A percentile compares a stretch with the other conserved stretches of the same genome.
Evolutionary conservation across 2,113 vertebrate species (phyloP).

Genomic region (Procavia capensis): DNA sequence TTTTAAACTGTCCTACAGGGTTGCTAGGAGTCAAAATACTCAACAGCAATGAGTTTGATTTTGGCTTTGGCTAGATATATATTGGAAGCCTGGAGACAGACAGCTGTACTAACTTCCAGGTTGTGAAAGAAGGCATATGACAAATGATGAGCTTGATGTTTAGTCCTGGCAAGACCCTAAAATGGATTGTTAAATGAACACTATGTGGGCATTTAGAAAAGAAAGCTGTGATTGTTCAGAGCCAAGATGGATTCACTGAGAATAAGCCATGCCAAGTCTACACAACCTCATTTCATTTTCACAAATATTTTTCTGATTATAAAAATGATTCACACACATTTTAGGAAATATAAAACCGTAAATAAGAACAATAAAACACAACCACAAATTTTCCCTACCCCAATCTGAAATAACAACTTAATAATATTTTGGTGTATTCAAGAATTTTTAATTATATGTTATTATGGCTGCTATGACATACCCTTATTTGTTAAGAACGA

Average conservation of each 20-base stretch:
- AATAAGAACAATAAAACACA: neutral
- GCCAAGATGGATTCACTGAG: neutral
- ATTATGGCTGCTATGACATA: neutral
- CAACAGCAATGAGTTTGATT: too few species aligned
- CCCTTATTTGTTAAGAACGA: too few species aligned
- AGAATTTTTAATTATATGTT: neutral
- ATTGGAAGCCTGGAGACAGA: neutral
- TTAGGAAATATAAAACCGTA: neutral
- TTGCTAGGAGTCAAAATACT: too few species aligned
- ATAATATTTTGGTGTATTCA: neutral
- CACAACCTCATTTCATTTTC: neutral
- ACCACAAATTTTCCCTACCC: neutral
- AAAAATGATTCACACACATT: too few species aligned
- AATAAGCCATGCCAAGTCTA: neutral
- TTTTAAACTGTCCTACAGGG: too few species aligned
- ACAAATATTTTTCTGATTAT: neutral
- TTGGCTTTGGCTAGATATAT: neutral
- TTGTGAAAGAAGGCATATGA: neutral
- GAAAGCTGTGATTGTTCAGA: neutral
- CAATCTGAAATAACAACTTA: neutral
- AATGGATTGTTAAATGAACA: neutral
- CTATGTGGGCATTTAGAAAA: neutral
- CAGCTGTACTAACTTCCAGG: neutral
- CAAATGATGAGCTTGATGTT: neutral
- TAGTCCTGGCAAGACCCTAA: neutral